Evolutionary conservation across 2,113 vertebrate genomes (phyloP).

Genomic region (Gallinago jamesoni): DNA sequence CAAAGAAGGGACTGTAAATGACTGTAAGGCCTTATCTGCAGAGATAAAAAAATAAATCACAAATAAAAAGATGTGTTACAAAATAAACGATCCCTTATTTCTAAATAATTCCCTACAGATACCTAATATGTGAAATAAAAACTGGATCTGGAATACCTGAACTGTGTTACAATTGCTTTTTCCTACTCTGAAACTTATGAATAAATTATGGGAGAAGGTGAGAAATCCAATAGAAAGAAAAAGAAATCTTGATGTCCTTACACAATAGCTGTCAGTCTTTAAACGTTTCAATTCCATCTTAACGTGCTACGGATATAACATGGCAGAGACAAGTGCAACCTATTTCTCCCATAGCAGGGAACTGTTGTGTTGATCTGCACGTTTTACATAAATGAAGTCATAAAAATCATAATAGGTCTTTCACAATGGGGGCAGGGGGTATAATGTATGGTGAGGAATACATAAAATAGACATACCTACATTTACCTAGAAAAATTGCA

Average conservation of each 20-base stretch:
- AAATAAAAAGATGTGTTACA: not conserved
- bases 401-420: not conserved
- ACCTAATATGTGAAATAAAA: not conserved
- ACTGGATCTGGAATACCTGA: not conserved
- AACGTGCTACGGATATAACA: not conserved
- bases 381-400: not conserved
- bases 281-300: not conserved
- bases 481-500: not conserved
- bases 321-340: not conserved
- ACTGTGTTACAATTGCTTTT: not conserved
- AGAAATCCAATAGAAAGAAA: not conserved
- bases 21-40: not conserved
- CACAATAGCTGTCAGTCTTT: not conserved
- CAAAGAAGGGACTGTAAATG: not conserved
- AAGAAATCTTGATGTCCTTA: accelerated
- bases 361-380: not conserved
- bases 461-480: not conserved
- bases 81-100: not conserved
- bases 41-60: not conserved
- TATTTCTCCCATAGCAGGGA: not conserved
- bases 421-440: not conserved
- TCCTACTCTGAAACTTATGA: not conserved
- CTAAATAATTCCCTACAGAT: not conserved
- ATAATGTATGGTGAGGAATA: not conserved
- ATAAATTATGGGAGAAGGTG: not conserved